phyloP scores from a whole-genome alignment of 2,797 vertebrate genomes.

The Anomalospiza imberbis region DNA sequence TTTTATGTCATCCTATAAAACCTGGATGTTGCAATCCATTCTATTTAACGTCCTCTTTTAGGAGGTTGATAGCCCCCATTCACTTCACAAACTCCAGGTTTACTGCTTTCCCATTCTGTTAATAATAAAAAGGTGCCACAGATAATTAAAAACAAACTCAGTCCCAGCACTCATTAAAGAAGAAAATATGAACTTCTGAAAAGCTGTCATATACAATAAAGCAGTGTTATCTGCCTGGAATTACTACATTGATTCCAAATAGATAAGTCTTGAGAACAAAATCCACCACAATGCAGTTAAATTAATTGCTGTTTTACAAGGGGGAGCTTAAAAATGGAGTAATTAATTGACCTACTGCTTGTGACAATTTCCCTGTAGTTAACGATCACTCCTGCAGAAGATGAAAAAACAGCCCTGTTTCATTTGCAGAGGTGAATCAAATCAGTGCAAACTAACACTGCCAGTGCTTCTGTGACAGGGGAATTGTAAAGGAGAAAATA shows the following conservation, averaged over 20 bases:
- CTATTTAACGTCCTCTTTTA: slow-evolving; percentile 29
- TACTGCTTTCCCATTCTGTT: slow-evolving; percentile 52
- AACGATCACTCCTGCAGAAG: slow-evolving; percentile 39
- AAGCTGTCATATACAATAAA: slow-evolving; percentile 66
- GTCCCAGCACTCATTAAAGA: slow-evolving; percentile 54
- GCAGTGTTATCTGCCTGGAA: slow-evolving; percentile 44
- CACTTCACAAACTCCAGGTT: slow-evolving; percentile 23
- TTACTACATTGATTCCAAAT: slow-evolving; percentile 66
- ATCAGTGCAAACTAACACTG: neutral
- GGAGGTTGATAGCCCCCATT: neutral
- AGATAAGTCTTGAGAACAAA: slow-evolving; percentile 49
- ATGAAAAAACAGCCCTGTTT: slow-evolving; percentile 12
- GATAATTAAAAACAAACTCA: slow-evolving; percentile 72
- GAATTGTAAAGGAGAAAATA: neutral
- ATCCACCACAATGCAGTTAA: slow-evolving; percentile 56
- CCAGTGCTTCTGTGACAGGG: neutral
- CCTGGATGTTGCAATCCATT: neutral
- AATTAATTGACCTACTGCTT: slow-evolving; percentile 72
- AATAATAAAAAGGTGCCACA: slow-evolving; percentile 58
- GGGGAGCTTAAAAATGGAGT: slow-evolving; percentile 57
- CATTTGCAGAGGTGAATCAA: neutral
- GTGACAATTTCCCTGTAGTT: slow-evolving; percentile 57
- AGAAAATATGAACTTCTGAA: slow-evolving; percentile 52
- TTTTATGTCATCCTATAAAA: slow-evolving; percentile 8
- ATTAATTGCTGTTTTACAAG: slow-evolving; percentile 72